phyloP scores from a whole-genome alignment of 2,888 invertebrate species.

The Gymnoscelis rufifasciata region DNA sequence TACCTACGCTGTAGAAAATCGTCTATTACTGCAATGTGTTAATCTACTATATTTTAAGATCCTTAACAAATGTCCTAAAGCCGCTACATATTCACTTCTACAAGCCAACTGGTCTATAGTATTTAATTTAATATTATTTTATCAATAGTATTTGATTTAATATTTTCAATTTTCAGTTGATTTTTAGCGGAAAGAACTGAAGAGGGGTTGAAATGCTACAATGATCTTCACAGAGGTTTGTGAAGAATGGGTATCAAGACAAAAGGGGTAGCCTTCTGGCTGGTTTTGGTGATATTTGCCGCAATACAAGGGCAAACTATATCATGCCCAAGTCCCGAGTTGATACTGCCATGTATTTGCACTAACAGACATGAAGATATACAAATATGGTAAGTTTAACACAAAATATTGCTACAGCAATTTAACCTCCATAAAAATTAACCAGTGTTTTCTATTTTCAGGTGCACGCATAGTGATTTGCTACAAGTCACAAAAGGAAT shows the following conservation, averaged over 20 bases:
- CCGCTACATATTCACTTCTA: too few relatives aligned
- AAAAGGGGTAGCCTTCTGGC: conserved; percentile 53
- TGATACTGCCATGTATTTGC: conserved; percentile 90
- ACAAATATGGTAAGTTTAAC: conserved; percentile 86
- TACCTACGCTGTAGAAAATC: too few relatives aligned
- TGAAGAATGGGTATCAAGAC: conserved; percentile 65
- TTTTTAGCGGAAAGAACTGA: not conserved
- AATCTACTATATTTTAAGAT: too few relatives aligned
- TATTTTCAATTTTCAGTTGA: conserved; percentile 11
- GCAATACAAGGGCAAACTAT: conserved; percentile 40
- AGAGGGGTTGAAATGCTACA: conserved; percentile 47
- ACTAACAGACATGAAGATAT: conserved; percentile 86
- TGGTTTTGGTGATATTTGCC: conserved; percentile 43
- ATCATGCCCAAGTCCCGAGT: conserved; percentile 86
- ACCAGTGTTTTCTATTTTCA: conserved; percentile 47
- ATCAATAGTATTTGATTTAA: too few relatives aligned
- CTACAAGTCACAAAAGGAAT: conserved; percentile 86
- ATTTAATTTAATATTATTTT: too few relatives aligned
- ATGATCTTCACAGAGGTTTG: conserved; percentile 55
- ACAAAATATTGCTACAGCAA: too few relatives aligned
- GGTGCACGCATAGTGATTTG: conserved; percentile 95
- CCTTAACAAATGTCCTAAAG: too few relatives aligned
- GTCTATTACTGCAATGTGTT: too few relatives aligned
- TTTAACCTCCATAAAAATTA: not conserved
- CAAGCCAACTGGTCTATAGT: too few relatives aligned